Conservation (phyloP, 2,113 vertebrate genomes). For the Corynorhinus townsendii region DNA sequence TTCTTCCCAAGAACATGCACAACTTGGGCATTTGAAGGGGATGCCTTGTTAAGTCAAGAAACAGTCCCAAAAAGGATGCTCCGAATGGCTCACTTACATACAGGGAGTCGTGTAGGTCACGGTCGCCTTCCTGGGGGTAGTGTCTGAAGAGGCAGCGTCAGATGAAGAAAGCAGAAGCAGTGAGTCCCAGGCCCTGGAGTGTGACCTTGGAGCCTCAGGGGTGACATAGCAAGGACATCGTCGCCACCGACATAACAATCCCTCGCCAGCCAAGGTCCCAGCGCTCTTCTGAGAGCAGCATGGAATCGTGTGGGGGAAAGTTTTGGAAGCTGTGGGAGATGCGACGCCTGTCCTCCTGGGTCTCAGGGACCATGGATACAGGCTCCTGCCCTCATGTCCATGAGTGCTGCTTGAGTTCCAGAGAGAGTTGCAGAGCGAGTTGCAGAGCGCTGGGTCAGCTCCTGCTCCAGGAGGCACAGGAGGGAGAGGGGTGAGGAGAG, state of each 20-base stretch:
- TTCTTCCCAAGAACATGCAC: constrained; percentile 14
- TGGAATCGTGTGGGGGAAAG: rapidly evolving
- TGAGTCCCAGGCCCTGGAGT: not conserved
- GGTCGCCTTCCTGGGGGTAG: too few relatives aligned
- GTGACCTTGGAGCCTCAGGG: not conserved
- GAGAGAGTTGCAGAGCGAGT: too few relatives aligned
- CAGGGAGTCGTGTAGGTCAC: rapidly evolving
- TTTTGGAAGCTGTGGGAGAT: rapidly evolving
- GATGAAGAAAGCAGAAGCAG: rapidly evolving
- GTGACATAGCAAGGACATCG: rapidly evolving
- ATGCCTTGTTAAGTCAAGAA: not conserved
- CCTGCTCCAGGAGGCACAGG: not conserved
- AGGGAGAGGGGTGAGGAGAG: not conserved
- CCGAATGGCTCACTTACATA: rapidly evolving
- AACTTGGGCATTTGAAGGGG: not conserved
- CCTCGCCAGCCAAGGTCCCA: not conserved
- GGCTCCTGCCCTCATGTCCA: not conserved
- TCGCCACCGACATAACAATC: rapidly evolving
- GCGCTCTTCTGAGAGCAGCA: rapidly evolving
- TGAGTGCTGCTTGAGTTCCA: rapidly evolving
- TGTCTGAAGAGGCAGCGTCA: not conserved
- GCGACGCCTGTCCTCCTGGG: rapidly evolving
- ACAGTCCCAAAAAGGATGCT: not conserved
- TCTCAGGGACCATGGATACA: not conserved
- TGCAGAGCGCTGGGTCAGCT: too few relatives aligned